These are phyloP conservation scores for Anthoscopus minutus DNA, from an alignment of 2,113 vertebrate species.

Conservation along the genomic window DNA sequence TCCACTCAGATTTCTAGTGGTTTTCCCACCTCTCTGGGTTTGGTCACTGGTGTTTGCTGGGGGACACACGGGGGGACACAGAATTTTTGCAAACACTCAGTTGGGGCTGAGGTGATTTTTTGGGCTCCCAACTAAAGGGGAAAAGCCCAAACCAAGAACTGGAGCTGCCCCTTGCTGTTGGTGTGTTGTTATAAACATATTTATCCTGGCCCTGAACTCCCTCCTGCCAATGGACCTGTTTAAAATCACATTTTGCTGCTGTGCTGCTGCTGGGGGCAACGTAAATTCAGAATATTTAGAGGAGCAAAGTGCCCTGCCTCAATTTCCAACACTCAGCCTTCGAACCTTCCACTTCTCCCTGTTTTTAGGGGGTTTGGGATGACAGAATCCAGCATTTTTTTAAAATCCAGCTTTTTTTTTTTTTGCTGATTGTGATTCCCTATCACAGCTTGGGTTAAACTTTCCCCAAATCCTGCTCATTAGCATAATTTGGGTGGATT, in stretches of 20 bases:
- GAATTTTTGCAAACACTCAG: too few species aligned
- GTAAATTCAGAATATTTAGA: not conserved
- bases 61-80: too few species aligned
- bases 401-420: conserved; percentile 6
- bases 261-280: not conserved
- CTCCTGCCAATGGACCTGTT: too few species aligned
- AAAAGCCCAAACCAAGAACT: not conserved
- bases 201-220: not conserved
- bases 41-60: too few species aligned
- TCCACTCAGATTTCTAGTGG: not conserved
- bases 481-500: conserved; percentile 64
- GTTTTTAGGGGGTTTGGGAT: not conserved
- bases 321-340: not conserved
- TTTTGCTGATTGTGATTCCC: conserved; percentile 45
- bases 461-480: conserved; percentile 48
- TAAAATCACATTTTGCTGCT: not conserved
- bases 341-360: not conserved
- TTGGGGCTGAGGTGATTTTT: not conserved
- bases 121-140: not conserved
- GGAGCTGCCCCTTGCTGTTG: not conserved
- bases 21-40: not conserved
- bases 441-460: conserved; percentile 50
- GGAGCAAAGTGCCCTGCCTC: not conserved
- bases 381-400: not conserved
- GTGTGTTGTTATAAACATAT: too few species aligned